A percentile compares a stretch with the other conserved stretches of the same genome.
phyloP scores from a whole-genome alignment of 2,888 invertebrate species.

The Ornithoptera alexandrae region DNA sequence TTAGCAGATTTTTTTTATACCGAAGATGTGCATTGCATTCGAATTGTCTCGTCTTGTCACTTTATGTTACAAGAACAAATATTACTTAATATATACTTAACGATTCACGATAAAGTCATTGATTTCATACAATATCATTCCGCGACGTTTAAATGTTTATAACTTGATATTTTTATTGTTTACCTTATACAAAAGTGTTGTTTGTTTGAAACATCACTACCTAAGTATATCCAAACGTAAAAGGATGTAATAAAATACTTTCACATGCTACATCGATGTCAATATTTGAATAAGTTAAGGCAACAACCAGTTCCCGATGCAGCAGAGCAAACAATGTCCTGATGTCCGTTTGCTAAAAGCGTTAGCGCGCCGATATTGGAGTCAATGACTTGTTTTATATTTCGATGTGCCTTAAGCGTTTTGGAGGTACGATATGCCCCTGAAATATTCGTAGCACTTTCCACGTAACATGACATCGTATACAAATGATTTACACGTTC shows the following conservation, averaged over 20 bases:
- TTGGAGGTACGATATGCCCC: too few relatives aligned
- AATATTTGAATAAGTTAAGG: constrained; percentile 20
- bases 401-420: too few relatives aligned
- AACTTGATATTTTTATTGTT: background rate
- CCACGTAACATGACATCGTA: too few relatives aligned
- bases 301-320: background rate
- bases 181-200: background rate
- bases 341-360: background rate
- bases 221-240: constrained; percentile 9
- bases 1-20: too few relatives aligned
- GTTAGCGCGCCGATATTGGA: background rate
- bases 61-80: too few relatives aligned
- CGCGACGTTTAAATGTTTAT: background rate
- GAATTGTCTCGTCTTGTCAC: too few relatives aligned
- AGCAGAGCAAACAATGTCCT: background rate
- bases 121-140: background rate
- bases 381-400: background rate
- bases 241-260: constrained; percentile 19
- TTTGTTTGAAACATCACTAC: background rate
- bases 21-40: too few relatives aligned
- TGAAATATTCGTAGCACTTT: too few relatives aligned
- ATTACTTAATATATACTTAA: too few relatives aligned
- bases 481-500: too few relatives aligned
- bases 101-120: background rate
- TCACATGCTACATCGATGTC: constrained; percentile 8